These are phyloP conservation scores for Vireo altiloquus DNA, from an alignment of 2,113 vertebrate genomes.

Conservation along the genomic window DNA sequence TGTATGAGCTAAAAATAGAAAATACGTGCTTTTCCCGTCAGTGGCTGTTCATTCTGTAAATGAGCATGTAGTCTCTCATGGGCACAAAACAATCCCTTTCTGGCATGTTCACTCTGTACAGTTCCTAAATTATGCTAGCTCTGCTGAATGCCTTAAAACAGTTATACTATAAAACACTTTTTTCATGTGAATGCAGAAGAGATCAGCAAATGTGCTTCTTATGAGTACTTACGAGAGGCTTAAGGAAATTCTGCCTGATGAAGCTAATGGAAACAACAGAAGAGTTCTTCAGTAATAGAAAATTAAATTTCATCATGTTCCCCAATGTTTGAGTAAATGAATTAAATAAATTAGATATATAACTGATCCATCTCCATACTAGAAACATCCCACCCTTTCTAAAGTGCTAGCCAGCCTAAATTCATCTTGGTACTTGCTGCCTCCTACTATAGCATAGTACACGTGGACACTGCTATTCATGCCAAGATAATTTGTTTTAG, in stretches of 20 bases:
- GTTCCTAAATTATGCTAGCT: background rate
- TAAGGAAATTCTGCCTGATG: background rate
- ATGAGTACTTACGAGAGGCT: background rate
- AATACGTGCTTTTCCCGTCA: background rate
- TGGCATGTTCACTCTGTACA: background rate
- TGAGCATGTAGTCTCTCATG: background rate
- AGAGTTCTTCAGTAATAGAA: background rate
- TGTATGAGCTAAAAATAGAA: slow-evolving; percentile 29
- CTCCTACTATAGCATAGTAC: background rate
- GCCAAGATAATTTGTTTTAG: slow-evolving; percentile 34
- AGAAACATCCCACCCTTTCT: background rate
- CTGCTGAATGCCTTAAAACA: background rate
- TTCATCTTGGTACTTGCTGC: background rate
- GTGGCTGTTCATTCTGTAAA: slow-evolving; percentile 9
- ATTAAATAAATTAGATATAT: background rate
- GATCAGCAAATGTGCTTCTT: background rate
- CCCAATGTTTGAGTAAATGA: background rate
- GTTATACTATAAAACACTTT: background rate
- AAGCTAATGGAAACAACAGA: background rate
- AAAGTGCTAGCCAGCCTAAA: background rate
- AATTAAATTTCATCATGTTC: background rate
- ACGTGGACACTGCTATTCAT: slow-evolving; percentile 17
- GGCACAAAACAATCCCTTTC: background rate
- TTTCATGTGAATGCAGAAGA: background rate
- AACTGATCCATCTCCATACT: background rate